Percentiles rank a stretch among this genome's conserved stretches.
Evolutionary conservation across 2,797 vertebrate genomes (phyloP).

Genomic region (Hozukius guyotensis): DNA sequence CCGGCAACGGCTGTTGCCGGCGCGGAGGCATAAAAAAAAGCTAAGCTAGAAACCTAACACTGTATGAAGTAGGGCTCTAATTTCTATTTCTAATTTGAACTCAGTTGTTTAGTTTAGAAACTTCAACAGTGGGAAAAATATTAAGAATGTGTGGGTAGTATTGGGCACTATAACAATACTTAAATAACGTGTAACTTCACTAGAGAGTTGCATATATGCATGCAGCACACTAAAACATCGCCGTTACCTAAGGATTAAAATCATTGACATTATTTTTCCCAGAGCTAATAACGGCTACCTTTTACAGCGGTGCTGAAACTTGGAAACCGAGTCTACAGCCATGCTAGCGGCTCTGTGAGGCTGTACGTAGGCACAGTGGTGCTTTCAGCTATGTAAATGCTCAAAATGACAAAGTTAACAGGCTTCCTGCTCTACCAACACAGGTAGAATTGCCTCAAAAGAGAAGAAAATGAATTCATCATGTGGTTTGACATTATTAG

Average conservation of each 20-base stretch:
- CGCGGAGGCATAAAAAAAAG: not conserved
- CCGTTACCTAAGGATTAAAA: not conserved
- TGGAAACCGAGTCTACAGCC: not conserved
- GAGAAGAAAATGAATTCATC: not conserved
- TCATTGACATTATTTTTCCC: not conserved
- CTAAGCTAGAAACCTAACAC: not conserved
- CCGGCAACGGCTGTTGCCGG: no score
- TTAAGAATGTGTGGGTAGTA: not conserved
- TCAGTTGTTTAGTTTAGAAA: not conserved
- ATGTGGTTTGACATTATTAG: not conserved
- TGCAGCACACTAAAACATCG: not conserved
- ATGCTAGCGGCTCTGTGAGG: not conserved
- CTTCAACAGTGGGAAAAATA: not conserved
- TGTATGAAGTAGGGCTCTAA: not conserved
- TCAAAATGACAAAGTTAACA: not conserved
- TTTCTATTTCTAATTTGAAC: not conserved
- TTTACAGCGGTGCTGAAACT: not conserved
- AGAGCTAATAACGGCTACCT: not conserved
- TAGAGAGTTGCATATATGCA: not conserved
- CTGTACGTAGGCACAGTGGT: not conserved
- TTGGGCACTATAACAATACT: not conserved
- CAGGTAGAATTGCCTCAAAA: not conserved
- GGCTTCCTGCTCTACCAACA: not conserved
- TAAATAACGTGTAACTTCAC: not conserved
- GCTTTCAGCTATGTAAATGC: not conserved